Percentiles rank a stretch among this genome's conserved stretches.
Evolutionary conservation across 2,113 vertebrate genomes (phyloP).

Genomic region (Mesitornis unicolor): DNA sequence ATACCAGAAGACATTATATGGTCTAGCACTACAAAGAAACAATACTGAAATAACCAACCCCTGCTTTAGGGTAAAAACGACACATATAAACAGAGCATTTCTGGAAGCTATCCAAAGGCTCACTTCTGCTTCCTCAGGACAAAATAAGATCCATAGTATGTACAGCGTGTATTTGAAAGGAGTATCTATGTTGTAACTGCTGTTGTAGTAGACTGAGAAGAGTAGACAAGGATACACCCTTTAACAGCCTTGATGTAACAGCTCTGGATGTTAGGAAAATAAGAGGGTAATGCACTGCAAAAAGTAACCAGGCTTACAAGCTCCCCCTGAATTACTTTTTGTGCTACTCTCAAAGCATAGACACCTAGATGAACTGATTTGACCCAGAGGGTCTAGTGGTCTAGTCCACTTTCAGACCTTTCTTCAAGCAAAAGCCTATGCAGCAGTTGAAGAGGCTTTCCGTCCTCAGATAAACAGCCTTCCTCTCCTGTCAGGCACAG

Average conservation of each 20-base stretch:
- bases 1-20: not conserved
- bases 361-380: not conserved
- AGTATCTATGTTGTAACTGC: not conserved
- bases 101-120: not conserved
- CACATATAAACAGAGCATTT: not conserved
- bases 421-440: not conserved
- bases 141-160: not conserved
- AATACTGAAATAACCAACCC: not conserved
- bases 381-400: not conserved
- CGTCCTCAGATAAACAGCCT: not conserved
- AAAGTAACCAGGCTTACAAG: not conserved
- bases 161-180: not conserved
- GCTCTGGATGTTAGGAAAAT: not conserved
- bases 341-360: not conserved
- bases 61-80: not conserved
- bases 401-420: not conserved
- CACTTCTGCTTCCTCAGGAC: not conserved
- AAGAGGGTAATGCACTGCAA: fast-evolving
- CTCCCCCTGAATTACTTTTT: not conserved
- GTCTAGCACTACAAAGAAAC: not conserved
- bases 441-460: not conserved
- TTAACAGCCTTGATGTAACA: not conserved
- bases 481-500: not conserved
- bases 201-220: not conserved
- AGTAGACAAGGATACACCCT: not conserved